Evolutionary conservation across 1,140 invertebrate genomes (phyloP).

Genomic region (Cyclina sinensis): DNA sequence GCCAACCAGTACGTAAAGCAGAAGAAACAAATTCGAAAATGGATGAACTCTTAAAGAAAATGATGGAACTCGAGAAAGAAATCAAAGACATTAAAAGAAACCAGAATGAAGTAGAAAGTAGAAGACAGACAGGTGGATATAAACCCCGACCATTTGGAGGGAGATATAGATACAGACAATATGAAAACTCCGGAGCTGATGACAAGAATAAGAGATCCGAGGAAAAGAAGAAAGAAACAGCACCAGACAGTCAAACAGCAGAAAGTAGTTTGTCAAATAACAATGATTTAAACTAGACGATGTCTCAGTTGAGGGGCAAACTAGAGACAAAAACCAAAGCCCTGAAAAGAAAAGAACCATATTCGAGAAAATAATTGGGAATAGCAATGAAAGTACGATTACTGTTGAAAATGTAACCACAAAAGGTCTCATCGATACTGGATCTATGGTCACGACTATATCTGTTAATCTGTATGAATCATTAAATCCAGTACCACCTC

Average conservation of each 20-base stretch:
- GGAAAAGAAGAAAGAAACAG: no score
- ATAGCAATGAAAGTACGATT: neutral
- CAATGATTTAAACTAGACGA: conserved; percentile 10
- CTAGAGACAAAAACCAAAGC: neutral
- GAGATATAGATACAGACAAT: no score
- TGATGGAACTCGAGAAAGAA: neutral
- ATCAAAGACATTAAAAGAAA: neutral
- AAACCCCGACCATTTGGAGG: no score
- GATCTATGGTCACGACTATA: conserved; percentile 5
- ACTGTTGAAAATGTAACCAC: neutral
- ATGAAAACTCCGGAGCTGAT: no score
- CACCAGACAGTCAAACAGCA: no score
- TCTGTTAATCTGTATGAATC: neutral
- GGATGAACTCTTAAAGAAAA: neutral
- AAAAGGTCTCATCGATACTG: neutral
- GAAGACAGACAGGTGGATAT: no score
- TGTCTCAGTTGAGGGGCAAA: neutral
- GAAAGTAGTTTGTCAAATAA: no score
- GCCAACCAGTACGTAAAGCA: neutral
- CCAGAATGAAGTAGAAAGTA: no score
- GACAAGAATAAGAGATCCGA: no score
- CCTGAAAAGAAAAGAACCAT: neutral
- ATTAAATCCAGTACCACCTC: neutral
- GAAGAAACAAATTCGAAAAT: neutral
- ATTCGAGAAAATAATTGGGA: neutral